Evolutionary conservation across 2,113 vertebrate species (phyloP).

Genomic region (Promerops cafer): DNA sequence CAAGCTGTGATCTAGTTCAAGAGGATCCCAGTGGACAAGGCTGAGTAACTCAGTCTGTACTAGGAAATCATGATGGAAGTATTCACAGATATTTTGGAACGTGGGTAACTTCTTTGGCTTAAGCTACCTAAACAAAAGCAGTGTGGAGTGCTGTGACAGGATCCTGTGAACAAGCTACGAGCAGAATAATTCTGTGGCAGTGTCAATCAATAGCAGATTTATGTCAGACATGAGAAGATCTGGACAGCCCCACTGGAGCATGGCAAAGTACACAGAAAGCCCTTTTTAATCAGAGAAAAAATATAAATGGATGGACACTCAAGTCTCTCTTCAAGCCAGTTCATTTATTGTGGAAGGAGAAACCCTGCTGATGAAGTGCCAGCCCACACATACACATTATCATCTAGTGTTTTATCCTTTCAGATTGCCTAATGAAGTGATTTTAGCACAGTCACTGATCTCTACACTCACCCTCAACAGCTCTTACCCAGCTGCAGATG

Average conservation of each 20-base stretch:
- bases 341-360: neutral
- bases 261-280: neutral
- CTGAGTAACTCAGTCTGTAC: neutral
- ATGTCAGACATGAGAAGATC: neutral
- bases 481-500: conserved; percentile 6
- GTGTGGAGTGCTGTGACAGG: fast-evolving
- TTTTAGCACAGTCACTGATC: neutral
- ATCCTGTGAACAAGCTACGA: fast-evolving
- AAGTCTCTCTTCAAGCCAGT: neutral
- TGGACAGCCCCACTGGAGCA: neutral
- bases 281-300: neutral
- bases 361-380: neutral
- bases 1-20: neutral
- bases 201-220: neutral
- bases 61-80: neutral
- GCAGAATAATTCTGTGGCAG: neutral
- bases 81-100: neutral
- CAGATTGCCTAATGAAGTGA: conserved; percentile 29
- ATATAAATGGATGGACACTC: neutral
- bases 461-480: neutral
- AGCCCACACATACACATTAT: neutral
- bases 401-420: neutral
- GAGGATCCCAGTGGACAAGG: neutral
- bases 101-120: neutral
- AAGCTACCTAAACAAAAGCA: neutral